Conservation (phyloP, 2,888 invertebrate species). For the Pocota personata region DNA sequence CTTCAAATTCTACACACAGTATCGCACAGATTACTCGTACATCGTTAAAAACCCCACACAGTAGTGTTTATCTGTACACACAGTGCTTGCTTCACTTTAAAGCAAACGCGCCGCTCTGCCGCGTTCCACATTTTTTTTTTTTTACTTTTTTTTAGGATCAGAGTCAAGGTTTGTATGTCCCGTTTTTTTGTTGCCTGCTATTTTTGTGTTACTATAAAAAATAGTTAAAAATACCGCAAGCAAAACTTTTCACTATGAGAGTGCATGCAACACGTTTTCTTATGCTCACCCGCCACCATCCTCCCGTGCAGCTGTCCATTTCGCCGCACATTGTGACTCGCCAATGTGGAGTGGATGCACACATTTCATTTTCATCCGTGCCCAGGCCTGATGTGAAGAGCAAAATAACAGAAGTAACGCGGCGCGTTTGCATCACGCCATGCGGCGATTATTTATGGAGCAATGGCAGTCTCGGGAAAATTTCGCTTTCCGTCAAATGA, state of each 20-base stretch:
- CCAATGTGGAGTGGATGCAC: slow-evolving; percentile 26
- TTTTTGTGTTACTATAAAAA: slow-evolving; percentile 38
- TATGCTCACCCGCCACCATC: not conserved
- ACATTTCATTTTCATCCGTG: slow-evolving; percentile 65
- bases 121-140: slow-evolving; percentile 53
- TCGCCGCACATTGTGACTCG: slow-evolving; percentile 3
- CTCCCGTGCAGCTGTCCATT: not conserved
- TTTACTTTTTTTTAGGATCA: slow-evolving; percentile 74
- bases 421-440: slow-evolving; percentile 66
- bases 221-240: slow-evolving; percentile 62
- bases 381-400: slow-evolving; percentile 55
- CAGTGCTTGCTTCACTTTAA: slow-evolving; percentile 20
- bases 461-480: slow-evolving; percentile 65
- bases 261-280: slow-evolving; percentile 54
- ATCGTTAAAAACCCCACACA: not conserved
- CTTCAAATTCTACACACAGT: not conserved
- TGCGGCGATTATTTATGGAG: slow-evolving; percentile 71
- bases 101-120: slow-evolving; percentile 16
- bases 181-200: slow-evolving; percentile 60
- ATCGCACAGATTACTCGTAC: slow-evolving; percentile 18
- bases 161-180: slow-evolving; percentile 76
- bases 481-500: slow-evolving; percentile 73
- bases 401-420: slow-evolving; percentile 21
- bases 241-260: slow-evolving; percentile 60
- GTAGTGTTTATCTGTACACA: slow-evolving; percentile 25